phyloP scores from a whole-genome alignment of 2,888 invertebrate genomes.

The Chrysopilus asiliformis region DNA sequence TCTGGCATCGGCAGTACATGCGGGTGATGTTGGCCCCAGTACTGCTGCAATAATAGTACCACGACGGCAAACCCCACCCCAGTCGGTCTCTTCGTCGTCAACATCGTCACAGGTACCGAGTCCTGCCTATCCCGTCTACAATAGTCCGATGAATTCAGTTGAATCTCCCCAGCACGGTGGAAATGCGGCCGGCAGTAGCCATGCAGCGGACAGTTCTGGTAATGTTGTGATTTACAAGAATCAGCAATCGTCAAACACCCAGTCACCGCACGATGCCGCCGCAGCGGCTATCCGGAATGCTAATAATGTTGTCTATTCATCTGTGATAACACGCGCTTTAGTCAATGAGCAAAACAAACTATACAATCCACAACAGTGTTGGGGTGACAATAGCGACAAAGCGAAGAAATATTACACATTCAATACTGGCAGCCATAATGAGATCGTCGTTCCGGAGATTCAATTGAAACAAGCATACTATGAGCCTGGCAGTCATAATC shows the following conservation, averaged over 20 bases:
- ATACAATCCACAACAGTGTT: conserved; percentile 17
- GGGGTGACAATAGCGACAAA: background rate
- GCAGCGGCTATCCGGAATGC: conserved; percentile 46
- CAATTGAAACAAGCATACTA: conserved; percentile 8
- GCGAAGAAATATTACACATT: conserved; percentile 1
- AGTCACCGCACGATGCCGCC: conserved; percentile 57
- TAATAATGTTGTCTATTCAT: conserved; percentile 59
- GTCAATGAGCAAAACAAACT: too few relatives aligned
- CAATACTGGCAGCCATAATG: conserved; percentile 17
- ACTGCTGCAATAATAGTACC: conserved; percentile 50
- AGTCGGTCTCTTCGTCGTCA: too few relatives aligned
- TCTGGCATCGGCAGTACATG: conserved; percentile 2
- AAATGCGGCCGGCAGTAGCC: conserved; percentile 32
- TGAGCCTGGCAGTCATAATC: conserved; percentile 7
- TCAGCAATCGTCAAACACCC: conserved; percentile 40
- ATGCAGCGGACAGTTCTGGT: conserved; percentile 8
- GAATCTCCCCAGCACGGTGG: conserved; percentile 60
- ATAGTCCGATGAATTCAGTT: conserved; percentile 66
- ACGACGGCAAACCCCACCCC: conserved; percentile 53
- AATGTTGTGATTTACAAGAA: conserved; percentile 22
- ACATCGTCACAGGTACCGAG: conserved; percentile 63
- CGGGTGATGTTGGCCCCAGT: conserved; percentile 37
- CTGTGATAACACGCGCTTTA: conserved; percentile 62
- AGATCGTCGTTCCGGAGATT: conserved; percentile 7
- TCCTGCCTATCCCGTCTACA: conserved; percentile 72